Evolutionary conservation across 1,140 invertebrate genomes (phyloP).

Genomic region (Leptinotarsa defecta): DNA sequence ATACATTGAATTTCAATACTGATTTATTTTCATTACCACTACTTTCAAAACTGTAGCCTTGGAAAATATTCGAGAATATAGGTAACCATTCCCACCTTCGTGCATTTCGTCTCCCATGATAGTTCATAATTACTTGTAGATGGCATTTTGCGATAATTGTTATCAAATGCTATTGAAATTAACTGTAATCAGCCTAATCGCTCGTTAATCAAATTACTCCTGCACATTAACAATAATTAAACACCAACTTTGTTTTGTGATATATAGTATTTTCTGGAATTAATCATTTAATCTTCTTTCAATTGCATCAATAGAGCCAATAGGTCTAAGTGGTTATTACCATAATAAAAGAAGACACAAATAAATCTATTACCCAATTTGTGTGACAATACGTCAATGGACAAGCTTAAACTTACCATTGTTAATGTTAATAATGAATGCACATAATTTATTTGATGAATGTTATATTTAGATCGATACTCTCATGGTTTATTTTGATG

Average conservation of each 20-base stretch:
- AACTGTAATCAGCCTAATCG: conserved; percentile 46
- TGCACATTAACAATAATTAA: conserved; percentile 54
- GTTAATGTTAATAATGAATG: conserved; percentile 21
- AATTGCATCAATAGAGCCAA: conserved; percentile 44
- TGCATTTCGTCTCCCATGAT: not conserved
- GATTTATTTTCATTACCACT: too few species aligned
- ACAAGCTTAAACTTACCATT: conserved; percentile 22
- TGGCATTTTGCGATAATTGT: not conserved
- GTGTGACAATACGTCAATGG: conserved; percentile 24
- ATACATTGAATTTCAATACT: too few species aligned
- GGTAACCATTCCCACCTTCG: not conserved
- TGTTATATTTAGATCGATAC: conserved; percentile 10
- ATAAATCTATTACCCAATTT: conserved; percentile 29
- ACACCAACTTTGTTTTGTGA: conserved; percentile 44
- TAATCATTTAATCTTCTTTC: conserved; percentile 43
- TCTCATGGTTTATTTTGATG: not conserved
- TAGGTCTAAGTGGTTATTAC: conserved; percentile 28
- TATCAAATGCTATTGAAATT: conserved; percentile 14
- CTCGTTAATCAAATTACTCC: conserved; percentile 53
- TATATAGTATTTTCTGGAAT: conserved; percentile 37
- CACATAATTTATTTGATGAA: conserved; percentile 3
- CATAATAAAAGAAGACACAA: conserved; percentile 25
- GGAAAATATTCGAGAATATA: too few species aligned
- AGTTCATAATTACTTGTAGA: not conserved
- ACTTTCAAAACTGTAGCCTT: too few species aligned